Percentiles rank a stretch among this genome's conserved stretches.
These are phyloP conservation scores for Odocoileus virginianus DNA, from an alignment of 2,113 vertebrate species.

Conservation along the genomic window DNA sequence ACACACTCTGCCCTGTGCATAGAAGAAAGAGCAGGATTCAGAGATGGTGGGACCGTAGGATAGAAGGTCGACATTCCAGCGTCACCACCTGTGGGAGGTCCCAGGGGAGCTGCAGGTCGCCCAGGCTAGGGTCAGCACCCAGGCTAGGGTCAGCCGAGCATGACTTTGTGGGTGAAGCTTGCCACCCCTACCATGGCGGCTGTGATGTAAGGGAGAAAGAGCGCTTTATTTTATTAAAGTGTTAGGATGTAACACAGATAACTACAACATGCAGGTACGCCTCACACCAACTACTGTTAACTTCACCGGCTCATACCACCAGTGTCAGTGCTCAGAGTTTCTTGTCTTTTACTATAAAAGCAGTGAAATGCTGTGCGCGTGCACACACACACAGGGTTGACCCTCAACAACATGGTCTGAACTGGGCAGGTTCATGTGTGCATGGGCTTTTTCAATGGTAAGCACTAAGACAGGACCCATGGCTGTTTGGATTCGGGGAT, in stretches of 20 bases:
- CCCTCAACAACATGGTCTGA: neutral
- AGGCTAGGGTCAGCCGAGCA: neutral
- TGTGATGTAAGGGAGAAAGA: neutral
- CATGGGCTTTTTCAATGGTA: accelerated
- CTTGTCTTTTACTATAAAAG: neutral
- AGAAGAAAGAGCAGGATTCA: neutral
- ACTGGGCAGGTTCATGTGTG: neutral
- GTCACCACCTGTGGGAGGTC: neutral
- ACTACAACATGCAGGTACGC: accelerated
- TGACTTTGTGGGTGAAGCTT: neutral
- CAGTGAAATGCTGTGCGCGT: neutral
- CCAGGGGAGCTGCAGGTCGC: neutral
- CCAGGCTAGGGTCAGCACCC: neutral
- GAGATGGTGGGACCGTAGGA: neutral
- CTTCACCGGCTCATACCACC: neutral
- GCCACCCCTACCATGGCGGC: too few species aligned
- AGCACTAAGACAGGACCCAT: accelerated
- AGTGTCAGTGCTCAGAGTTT: neutral
- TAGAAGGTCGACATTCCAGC: accelerated
- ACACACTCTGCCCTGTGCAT: neutral
- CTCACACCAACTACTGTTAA: accelerated
- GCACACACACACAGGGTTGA: accelerated
- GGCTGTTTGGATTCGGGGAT: neutral
- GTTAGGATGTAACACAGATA: accelerated
- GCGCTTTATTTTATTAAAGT: neutral